Base-by-base conservation (phyloP, 2,888 invertebrate genomes). In the Drymonia ruficornis region DNA sequence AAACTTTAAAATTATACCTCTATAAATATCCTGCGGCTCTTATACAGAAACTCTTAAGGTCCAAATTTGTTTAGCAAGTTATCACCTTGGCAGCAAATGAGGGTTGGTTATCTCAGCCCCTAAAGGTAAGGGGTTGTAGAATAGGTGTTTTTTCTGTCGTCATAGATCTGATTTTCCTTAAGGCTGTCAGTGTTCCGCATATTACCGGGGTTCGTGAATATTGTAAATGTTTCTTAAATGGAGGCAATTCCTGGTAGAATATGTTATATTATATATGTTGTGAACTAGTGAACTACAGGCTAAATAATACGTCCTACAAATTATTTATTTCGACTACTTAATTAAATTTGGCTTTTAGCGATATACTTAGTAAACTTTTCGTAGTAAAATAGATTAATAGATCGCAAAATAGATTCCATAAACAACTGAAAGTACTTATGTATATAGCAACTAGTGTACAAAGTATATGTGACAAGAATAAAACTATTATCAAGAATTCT, bases 121-220 rank as follows among this genome's bases (percentile, higher is more conserved):
- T 74, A 74, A 79, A 82, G 80, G 82, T 81, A 81, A 82, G 78
- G 79, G 80, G 76, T 78, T 74, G 65, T 61, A 73, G 78, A 81
- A 80, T 80, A 63, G 72, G 60, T 63, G 59, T 65, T 72, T 65
- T 72, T 72, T 70, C 63, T 62, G 59, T 59, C 54, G 52, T 63
- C 61, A 71, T 69, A 68, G 70, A 66, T 76, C 73, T 74, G 77
- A 80, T 82, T 83, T 80, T 78, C 77, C 77, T 72, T 73, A 72
- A 74, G 70, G 70, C 71, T 76, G 78, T 72, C 75, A 72, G 66
- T 73, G 70, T 70, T 76, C 74, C 77, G 76, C 78, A 77, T 78
- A 78, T 73, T 76, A 77, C 72, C 67, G 65, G 13, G 11, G 63
- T 64, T 68, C 74, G 68, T 79, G 75, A 77, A 80, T 81, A 74